Evolutionary conservation across 2,888 invertebrate genomes (phyloP), one percentile per base, ranked within the genome.

Genomic region (Anoncus sp.): DNA sequence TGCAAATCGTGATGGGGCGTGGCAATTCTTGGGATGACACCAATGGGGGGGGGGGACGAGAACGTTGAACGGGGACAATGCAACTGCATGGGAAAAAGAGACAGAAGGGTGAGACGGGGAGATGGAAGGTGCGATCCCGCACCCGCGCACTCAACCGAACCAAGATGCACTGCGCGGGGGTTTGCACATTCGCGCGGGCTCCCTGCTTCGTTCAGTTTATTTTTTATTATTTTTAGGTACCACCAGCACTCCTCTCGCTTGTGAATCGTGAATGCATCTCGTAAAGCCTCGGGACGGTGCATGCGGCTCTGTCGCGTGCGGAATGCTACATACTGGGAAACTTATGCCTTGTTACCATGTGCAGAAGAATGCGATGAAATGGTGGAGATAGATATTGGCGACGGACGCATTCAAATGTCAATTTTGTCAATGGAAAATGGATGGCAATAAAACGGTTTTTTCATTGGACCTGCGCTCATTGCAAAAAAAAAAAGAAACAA

Each of bases 1-100:
- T 66, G 60, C 59, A 73, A 73, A 76, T 66, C 38, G 73, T 74
- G 60, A 62, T 27, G 79, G 72, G 79, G 73, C 79, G 75, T 79
- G 71, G 72, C 76, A 22, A 53, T 27, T 38, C 20, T 27, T 20
- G 55, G 66, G 73, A 66, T 60, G 55, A 59, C 63, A 67, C 49
- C 51, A 63, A 35, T 62, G 59, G 38, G 18, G 20, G 45, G 45
- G n/a, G 60, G 57, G 67, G 49, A 38, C n/a, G 66, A 49, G 62
- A 57, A 73, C 43, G 43, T 12, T 57, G 38, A 59, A 18, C 53
- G 43, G 45, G 70, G 62, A 65, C 66, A 74, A 70, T 78, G 70
- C 77, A 78, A 55, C 65, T 60, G 59, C 47, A 66, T 14, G 49
- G 40, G 49, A 22, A 20, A 57, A n/a, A 59, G 12, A 40, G 31